Evolutionary conservation across 2,113 vertebrate species (phyloP).

Genomic region (Phoenicopterus ruber): DNA sequence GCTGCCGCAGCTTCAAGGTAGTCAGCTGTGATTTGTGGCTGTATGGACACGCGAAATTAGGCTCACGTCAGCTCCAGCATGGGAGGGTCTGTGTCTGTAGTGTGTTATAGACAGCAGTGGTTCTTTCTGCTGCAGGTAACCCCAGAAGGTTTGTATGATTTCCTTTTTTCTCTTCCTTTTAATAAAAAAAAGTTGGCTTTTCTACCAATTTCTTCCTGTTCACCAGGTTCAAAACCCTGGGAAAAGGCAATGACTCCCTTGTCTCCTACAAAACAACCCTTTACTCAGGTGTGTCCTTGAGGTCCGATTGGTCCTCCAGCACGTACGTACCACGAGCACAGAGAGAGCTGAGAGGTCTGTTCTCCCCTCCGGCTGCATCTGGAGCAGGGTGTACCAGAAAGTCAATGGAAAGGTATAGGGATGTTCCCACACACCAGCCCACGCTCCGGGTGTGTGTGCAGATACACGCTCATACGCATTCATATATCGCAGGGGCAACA

Average conservation of each 20-base stretch:
- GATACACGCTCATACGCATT: accelerated
- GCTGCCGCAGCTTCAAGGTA: not conserved
- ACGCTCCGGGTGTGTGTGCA: accelerated
- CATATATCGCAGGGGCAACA: not conserved
- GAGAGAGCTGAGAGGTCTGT: not conserved
- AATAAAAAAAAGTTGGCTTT: not conserved
- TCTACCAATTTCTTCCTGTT: not conserved
- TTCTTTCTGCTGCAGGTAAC: not conserved
- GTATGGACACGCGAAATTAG: accelerated
- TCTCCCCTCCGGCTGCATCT: not conserved
- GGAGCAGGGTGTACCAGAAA: not conserved
- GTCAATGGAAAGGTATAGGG: not conserved
- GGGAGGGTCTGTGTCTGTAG: not conserved
- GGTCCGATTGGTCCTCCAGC: not conserved
- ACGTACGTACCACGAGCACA: accelerated
- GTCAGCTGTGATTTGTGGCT: not conserved
- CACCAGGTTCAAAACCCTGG: not conserved
- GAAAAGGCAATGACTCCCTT: not conserved
- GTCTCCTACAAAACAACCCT: not conserved
- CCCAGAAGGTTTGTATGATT: not conserved
- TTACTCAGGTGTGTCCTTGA: accelerated
- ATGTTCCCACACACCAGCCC: not conserved
- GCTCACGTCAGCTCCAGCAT: not conserved
- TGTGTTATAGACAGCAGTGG: not conserved
- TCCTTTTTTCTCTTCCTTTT: not conserved